These are phyloP conservation scores for Ashinkailepas kermadecensis DNA, from an alignment of 2,888 invertebrate species.

Conservation along the genomic window DNA sequence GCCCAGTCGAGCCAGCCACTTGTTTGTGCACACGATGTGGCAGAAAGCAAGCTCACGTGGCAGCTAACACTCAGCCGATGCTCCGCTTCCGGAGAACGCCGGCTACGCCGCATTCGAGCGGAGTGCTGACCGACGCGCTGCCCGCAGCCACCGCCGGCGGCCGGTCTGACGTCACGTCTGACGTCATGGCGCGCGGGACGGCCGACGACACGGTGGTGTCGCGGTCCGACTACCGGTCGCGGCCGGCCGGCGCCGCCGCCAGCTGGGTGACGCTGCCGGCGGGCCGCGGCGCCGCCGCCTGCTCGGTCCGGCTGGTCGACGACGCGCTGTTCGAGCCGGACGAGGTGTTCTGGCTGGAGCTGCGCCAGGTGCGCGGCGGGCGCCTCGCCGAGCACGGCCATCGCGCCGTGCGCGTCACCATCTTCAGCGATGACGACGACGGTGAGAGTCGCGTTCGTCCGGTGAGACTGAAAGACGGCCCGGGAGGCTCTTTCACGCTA, in stretches of 20 bases:
- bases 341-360: slow-evolving; percentile 39
- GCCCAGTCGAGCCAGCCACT: too few species aligned
- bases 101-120: too few species aligned
- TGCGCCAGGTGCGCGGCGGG: slow-evolving; percentile 40
- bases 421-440: slow-evolving; percentile 40
- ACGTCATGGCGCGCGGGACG: slow-evolving; percentile 39
- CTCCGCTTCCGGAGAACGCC: too few species aligned
- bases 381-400: slow-evolving; percentile 36
- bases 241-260: slow-evolving; percentile 39
- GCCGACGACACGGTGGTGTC: slow-evolving; percentile 38
- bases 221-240: slow-evolving; percentile 41
- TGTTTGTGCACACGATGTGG: too few species aligned
- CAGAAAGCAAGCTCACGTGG: too few species aligned
- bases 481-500: too few species aligned
- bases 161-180: too few species aligned
- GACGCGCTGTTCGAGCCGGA: slow-evolving; percentile 42
- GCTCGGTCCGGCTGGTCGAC: slow-evolving; percentile 41
- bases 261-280: slow-evolving; percentile 28
- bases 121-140: too few species aligned
- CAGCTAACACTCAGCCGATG: too few species aligned
- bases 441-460: slow-evolving; percentile 36
- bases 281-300: slow-evolving; percentile 38
- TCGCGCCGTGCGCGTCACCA: slow-evolving; percentile 36
- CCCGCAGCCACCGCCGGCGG: too few species aligned
- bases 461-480: too few species aligned